These are phyloP conservation scores for Hemibagrus guttatus DNA, from an alignment of 2,797 vertebrate species.

Conservation along the genomic window DNA sequence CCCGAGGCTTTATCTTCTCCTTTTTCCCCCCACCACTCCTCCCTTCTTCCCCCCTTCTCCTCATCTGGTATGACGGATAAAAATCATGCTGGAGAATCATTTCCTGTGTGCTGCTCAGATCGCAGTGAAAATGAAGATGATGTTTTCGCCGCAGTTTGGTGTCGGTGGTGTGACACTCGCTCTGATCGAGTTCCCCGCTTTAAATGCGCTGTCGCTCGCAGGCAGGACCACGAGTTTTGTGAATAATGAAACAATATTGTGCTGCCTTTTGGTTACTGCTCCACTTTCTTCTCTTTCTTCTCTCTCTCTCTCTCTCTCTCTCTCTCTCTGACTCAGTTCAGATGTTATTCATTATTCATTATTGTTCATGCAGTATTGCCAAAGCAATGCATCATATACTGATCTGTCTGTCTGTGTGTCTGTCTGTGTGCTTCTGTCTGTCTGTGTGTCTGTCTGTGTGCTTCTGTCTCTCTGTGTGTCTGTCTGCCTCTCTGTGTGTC, in stretches of 20 bases:
- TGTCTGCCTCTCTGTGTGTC: neutral
- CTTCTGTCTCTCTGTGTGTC: neutral
- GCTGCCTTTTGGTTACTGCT: neutral
- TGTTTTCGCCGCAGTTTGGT: constrained; percentile 5
- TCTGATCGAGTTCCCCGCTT: neutral
- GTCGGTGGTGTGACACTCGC: neutral
- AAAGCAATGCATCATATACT: neutral
- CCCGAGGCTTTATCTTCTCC: neutral
- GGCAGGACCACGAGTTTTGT: neutral
- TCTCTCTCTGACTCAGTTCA: neutral
- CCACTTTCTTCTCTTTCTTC: neutral
- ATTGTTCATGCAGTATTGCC: constrained; percentile 2
- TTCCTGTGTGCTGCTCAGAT: constrained; percentile 18
- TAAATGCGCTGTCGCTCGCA: neutral
- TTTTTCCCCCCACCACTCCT: neutral
- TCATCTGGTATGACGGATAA: constrained; percentile 12
- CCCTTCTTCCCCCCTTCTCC: neutral
- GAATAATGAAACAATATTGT: constrained; percentile 10
- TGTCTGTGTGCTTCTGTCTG: neutral
- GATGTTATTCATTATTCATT: constrained; percentile 17
- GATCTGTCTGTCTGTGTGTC: neutral
- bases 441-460: neutral
- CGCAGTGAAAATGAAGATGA: constrained; percentile 8
- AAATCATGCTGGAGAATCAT: constrained; percentile 33
- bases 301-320: neutral